Evolutionary conservation across 2,888 invertebrate genomes (phyloP).

Genomic region (Lithophane leautieri): DNA sequence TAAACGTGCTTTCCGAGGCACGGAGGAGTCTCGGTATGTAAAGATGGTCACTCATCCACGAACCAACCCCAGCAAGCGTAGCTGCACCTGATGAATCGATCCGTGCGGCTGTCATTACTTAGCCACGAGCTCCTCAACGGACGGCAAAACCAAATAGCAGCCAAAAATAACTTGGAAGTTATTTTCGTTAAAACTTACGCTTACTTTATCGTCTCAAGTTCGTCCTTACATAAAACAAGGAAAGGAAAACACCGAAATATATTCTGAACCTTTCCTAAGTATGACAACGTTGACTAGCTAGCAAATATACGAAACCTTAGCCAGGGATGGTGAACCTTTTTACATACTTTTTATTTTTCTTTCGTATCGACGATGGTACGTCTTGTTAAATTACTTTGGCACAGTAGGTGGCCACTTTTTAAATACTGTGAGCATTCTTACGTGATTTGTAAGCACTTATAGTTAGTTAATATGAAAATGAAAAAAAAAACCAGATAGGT

Average conservation of each 20-base stretch:
- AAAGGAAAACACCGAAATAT: conserved; percentile 4
- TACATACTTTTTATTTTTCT: not conserved
- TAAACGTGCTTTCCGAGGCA: too few relatives aligned
- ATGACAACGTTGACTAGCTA: conserved; percentile 27
- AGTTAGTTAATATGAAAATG: not conserved
- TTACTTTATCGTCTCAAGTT: conserved; percentile 14
- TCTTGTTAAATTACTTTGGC: not conserved
- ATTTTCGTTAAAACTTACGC: conserved; percentile 23
- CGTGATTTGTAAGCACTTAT: not conserved
- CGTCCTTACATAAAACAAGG: conserved; percentile 3
- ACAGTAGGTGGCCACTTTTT: not conserved
- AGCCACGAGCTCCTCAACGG: too few relatives aligned
- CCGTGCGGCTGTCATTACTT: too few relatives aligned
- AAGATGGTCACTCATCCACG: too few relatives aligned
- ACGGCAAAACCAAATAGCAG: not conserved
- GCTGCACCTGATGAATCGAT: too few relatives aligned
- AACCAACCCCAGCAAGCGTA: too few relatives aligned
- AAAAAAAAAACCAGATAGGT: not conserved
- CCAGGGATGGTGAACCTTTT: conserved; percentile 12
- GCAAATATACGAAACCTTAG: conserved; percentile 10
- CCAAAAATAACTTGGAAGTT: conserved; percentile 34
- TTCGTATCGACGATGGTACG: not conserved
- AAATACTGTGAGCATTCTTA: not conserved
- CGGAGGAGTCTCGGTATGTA: too few relatives aligned
- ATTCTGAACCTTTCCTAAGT: conserved; percentile 12